Percentiles rank a stretch among this genome's conserved stretches.
These are phyloP conservation scores for Ctenoplectra terminalis DNA, from an alignment of 1,140 invertebrate species.

Conservation along the genomic window DNA sequence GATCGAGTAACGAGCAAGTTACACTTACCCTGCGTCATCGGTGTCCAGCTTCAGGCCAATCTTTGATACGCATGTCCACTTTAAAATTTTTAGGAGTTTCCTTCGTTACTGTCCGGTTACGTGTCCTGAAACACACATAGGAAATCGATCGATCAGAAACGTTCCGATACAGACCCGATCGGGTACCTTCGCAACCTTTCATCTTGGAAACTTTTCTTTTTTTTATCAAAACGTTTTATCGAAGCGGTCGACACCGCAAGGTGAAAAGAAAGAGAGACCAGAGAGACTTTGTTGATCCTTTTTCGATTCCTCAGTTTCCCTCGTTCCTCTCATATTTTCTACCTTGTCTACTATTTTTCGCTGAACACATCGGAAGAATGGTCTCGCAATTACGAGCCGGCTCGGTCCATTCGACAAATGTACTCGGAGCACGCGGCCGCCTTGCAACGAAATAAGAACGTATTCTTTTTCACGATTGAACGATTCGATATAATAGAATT, in stretches of 20 bases:
- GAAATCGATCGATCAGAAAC: not conserved
- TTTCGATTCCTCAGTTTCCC: not conserved
- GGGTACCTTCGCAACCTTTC: no score
- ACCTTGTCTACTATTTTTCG: conserved; percentile 12
- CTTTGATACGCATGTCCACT: conserved; percentile 60
- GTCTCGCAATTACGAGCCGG: conserved; percentile 14
- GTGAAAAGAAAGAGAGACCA: no score
- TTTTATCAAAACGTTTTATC: not conserved
- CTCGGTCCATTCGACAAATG: conserved; percentile 21
- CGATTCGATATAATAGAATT: conserved; percentile 23
- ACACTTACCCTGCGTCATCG: conserved; percentile 65
- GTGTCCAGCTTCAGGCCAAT: conserved; percentile 43
- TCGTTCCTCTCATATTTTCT: not conserved
- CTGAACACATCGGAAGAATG: not conserved
- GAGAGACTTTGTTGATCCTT: not conserved
- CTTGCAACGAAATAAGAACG: conserved; percentile 10
- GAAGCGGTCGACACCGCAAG: not conserved
- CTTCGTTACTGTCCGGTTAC: not conserved
- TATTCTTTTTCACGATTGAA: not conserved
- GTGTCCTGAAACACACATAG: conserved; percentile 32
- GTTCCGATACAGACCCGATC: no score
- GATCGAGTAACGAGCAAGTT: not conserved
- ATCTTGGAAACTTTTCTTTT: no score
- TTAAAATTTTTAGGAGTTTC: conserved; percentile 50
- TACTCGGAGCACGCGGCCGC: conserved; percentile 17